Evolutionary conservation across 1,140 invertebrate genomes (phyloP).

Genomic region (Ceratina calcarata): DNA sequence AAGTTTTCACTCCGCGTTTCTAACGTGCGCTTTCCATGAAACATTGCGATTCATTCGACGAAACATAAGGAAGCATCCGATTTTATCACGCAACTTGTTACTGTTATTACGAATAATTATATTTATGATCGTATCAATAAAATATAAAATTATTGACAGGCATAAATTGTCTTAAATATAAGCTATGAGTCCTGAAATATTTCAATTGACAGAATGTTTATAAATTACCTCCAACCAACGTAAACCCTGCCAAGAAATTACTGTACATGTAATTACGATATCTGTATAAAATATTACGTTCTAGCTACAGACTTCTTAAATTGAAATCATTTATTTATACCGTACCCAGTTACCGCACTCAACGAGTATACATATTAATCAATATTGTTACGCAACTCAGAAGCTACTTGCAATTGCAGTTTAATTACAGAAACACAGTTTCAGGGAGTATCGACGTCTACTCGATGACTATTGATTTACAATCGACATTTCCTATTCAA

Average conservation of each 20-base stretch:
- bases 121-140: too few species aligned
- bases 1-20: too few species aligned
- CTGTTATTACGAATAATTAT: too few species aligned
- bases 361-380: neutral
- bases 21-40: too few species aligned
- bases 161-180: too few species aligned
- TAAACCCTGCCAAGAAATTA: neutral
- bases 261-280: neutral
- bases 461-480: neutral
- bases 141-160: too few species aligned
- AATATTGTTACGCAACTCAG: neutral
- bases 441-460: neutral
- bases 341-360: neutral
- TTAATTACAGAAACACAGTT: neutral
- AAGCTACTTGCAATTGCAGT: neutral
- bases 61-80: too few species aligned
- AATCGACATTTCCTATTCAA: too few species aligned
- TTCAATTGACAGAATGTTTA: too few species aligned
- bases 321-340: neutral
- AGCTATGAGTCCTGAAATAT: too few species aligned
- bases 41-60: too few species aligned
- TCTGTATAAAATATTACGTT: neutral
- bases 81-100: too few species aligned
- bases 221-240: neutral
- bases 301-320: conserved; percentile 5